These are phyloP conservation scores for Megastigmus dorsalis DNA, from an alignment of 2,888 invertebrate species.

Conservation along the genomic window DNA sequence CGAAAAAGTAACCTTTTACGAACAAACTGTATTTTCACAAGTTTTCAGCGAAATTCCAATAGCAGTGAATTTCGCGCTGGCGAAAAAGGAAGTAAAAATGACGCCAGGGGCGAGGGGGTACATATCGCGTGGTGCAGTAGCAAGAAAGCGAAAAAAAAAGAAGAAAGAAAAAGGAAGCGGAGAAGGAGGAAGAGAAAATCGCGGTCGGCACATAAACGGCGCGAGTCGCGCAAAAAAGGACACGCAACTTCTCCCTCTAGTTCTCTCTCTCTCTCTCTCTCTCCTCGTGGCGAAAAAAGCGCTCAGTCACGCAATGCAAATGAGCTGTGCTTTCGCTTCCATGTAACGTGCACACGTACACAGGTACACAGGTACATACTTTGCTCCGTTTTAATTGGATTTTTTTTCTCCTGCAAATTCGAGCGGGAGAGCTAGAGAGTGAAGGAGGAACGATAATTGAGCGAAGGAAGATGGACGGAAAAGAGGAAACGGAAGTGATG, in stretches of 20 bases:
- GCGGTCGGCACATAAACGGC: slow-evolving; percentile 16
- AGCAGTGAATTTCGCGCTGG: too few relatives aligned
- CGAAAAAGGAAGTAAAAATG: too few relatives aligned
- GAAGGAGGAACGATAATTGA: slow-evolving; percentile 6
- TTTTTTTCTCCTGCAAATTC: slow-evolving; percentile 9
- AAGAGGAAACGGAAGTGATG: background rate
- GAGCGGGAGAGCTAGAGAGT: too few relatives aligned
- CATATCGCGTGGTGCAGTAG: too few relatives aligned
- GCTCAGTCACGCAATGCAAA: slow-evolving; percentile 69
- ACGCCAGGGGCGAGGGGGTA: too few relatives aligned
- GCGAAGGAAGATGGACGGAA: background rate
- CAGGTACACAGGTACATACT: background rate
- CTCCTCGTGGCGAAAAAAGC: slow-evolving; percentile 58
- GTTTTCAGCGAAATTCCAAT: background rate
- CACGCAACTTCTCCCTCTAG: slow-evolving; percentile 61
- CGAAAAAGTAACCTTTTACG: too few relatives aligned
- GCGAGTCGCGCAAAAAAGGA: slow-evolving; percentile 52
- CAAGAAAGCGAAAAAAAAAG: background rate
- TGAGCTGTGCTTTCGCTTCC: slow-evolving; percentile 58
- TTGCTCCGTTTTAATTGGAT: slow-evolving; percentile 33
- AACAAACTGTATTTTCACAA: background rate
- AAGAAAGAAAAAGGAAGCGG: background rate
- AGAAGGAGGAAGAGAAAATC: slow-evolving; percentile 17
- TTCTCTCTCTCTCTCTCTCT: too few relatives aligned
- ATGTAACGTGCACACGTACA: background rate